phyloP scores from a whole-genome alignment of 2,888 invertebrate species.

The Philopedon plagiatum region DNA sequence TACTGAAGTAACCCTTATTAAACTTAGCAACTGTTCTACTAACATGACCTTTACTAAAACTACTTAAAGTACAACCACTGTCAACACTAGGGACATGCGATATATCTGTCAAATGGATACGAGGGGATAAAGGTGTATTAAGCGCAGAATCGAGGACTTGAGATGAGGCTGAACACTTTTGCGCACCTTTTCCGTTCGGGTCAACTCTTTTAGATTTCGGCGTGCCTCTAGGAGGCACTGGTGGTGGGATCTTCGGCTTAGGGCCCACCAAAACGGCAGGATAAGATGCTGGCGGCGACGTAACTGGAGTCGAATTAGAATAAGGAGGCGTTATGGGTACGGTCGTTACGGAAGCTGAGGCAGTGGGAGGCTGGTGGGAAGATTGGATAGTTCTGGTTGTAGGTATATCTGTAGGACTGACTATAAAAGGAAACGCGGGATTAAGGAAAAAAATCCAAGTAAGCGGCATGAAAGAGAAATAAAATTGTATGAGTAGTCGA shows the following conservation, averaged over 20 bases:
- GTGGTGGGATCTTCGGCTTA: constrained; percentile 84
- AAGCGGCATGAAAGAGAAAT: constrained; percentile 38
- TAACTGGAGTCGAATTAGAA: constrained; percentile 66
- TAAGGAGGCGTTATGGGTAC: constrained; percentile 52
- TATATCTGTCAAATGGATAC: constrained; percentile 7
- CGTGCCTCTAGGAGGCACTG: constrained; percentile 89
- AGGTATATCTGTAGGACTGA: constrained; percentile 48
- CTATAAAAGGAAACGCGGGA: constrained; percentile 21
- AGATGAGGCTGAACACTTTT: constrained; percentile 21
- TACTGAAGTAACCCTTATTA: constrained; percentile 19
- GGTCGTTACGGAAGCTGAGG: constrained; percentile 37
- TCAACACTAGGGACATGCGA: constrained; percentile 18
- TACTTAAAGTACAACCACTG: background rate
- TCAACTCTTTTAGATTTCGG: constrained; percentile 75
- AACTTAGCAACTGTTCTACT: constrained; percentile 35
- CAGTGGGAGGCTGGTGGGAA: constrained; percentile 37
- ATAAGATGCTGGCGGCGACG: constrained; percentile 74
- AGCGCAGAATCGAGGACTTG: constrained; percentile 28
- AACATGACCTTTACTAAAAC: constrained; percentile 35
- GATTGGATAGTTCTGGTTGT: constrained; percentile 40
- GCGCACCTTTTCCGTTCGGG: constrained; percentile 65
- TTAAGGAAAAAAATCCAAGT: constrained; percentile 15
- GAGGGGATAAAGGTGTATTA: constrained; percentile 32
- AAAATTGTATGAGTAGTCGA: constrained; percentile 6
- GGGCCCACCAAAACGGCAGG: constrained; percentile 83